Conservation (phyloP, 2,888 invertebrate genomes). For the Lingula anatina region DNA sequence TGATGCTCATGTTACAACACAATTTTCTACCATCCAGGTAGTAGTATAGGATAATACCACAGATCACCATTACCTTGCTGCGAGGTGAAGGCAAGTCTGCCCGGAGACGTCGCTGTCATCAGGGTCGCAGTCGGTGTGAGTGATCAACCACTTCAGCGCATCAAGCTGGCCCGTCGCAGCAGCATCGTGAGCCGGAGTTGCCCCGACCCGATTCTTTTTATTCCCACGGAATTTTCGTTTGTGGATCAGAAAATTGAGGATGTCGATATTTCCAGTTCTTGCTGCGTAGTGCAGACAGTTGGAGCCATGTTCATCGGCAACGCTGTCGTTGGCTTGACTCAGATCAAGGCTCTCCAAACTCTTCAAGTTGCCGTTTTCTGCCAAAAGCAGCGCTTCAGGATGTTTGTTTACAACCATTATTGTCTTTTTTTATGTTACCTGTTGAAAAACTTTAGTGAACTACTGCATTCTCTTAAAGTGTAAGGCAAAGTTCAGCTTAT, state of each 20-base stretch:
- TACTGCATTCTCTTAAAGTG: too few species aligned
- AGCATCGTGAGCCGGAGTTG: conserved; percentile 52
- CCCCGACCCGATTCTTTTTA: conserved; percentile 34
- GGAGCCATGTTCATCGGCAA: conserved; percentile 41
- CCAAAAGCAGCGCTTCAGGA: too few species aligned
- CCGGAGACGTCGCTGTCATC: conserved; percentile 48
- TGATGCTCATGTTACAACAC: too few species aligned
- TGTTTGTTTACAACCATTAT: too few species aligned
- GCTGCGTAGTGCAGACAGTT: conserved; percentile 51
- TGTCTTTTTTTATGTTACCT: too few species aligned
- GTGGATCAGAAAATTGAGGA: conserved; percentile 38
- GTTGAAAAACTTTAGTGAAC: too few species aligned
- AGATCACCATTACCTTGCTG: too few species aligned
- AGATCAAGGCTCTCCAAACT: too few species aligned
- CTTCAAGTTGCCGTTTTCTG: too few species aligned
- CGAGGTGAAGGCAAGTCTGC: conserved; percentile 49
- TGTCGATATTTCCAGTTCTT: conserved; percentile 38
- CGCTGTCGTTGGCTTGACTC: conserved; percentile 12
- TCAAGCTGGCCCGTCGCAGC: conserved; percentile 49
- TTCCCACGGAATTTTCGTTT: conserved; percentile 26
- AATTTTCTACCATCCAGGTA: too few species aligned
- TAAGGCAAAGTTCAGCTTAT: too few species aligned
- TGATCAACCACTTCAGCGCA: conserved; percentile 44
- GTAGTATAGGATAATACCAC: too few species aligned
- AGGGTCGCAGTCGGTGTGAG: conserved; percentile 24